Evolutionary conservation across 2,888 invertebrate species (phyloP).

Genomic region (Andrena praecox): DNA sequence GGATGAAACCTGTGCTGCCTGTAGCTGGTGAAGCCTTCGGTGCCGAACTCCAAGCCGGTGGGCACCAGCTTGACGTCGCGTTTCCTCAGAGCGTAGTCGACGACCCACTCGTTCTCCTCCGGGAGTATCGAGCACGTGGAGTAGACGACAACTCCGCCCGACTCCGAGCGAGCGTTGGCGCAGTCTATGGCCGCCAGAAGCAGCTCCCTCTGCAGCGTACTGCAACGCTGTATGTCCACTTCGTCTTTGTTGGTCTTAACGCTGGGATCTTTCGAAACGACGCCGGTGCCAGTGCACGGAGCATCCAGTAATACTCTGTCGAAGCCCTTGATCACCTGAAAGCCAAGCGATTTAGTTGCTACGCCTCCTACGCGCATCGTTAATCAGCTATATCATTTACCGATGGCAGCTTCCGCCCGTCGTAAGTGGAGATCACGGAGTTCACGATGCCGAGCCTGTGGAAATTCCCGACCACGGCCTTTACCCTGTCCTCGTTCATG

Average conservation of each 20-base stretch:
- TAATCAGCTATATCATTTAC: slow-evolving; percentile 79
- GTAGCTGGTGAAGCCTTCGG: slow-evolving; percentile 96
- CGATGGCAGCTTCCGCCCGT: slow-evolving; percentile 93
- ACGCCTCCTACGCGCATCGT: neutral
- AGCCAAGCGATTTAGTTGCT: slow-evolving; percentile 20
- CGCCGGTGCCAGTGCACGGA: slow-evolving; percentile 99
- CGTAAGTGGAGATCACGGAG: slow-evolving; percentile 94
- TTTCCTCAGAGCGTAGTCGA: slow-evolving; percentile 97
- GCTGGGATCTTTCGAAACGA: slow-evolving; percentile 98
- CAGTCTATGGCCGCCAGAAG: slow-evolving; percentile 98
- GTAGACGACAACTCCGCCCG: slow-evolving; percentile 98
- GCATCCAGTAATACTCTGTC: slow-evolving; percentile 98
- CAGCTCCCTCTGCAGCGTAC: slow-evolving; percentile 96
- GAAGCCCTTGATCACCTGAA: slow-evolving; percentile 93
- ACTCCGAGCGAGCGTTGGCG: slow-evolving; percentile 95
- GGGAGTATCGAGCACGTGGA: slow-evolving; percentile 99
- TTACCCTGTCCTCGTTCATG: slow-evolving; percentile 94
- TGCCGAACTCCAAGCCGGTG: slow-evolving; percentile 97
- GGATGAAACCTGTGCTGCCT: slow-evolving; percentile 95
- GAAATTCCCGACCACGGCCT: slow-evolving; percentile 97
- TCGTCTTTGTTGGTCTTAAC: slow-evolving; percentile 97
- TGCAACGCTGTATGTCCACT: slow-evolving; percentile 95
- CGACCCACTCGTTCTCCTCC: slow-evolving; percentile 99
- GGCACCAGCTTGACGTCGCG: slow-evolving; percentile 97
- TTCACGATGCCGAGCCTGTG: slow-evolving; percentile 98